A percentile compares a stretch with the other conserved stretches of the same genome.
Evolutionary conservation across 2,797 vertebrate species (phyloP).

Genomic region (Eospalax fontanierii): DNA sequence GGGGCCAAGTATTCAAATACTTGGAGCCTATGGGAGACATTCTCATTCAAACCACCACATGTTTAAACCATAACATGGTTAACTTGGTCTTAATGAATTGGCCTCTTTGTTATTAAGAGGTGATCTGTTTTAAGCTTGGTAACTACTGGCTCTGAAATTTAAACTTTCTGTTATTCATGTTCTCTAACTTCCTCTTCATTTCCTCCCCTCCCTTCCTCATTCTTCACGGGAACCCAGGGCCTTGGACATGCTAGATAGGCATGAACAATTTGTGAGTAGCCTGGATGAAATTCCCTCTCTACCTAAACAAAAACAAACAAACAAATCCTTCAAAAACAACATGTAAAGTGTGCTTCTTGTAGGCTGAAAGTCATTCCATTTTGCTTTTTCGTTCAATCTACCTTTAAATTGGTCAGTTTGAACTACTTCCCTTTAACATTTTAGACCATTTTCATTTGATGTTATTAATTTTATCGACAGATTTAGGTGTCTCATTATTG

Average conservation of each 20-base stretch:
- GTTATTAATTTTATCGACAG: too few relatives aligned
- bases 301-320: too few relatives aligned
- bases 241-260: background rate
- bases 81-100: background rate
- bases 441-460: too few relatives aligned
- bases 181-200: background rate
- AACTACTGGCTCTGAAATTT: too few relatives aligned
- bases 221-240: background rate
- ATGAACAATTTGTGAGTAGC: background rate
- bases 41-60: too few relatives aligned
- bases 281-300: background rate
- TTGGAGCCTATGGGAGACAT: too few relatives aligned
- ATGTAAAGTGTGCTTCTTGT: background rate
- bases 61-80: too few relatives aligned
- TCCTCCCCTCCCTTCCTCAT: background rate
- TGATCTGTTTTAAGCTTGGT: background rate
- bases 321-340: background rate
- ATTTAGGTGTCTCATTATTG: too few relatives aligned
- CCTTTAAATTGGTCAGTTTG: background rate
- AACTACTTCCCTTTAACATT: background rate
- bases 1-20: too few relatives aligned
- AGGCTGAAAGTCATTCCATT: background rate
- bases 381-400: background rate
- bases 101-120: background rate
- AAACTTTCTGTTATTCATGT: background rate